phyloP scores from a whole-genome alignment of 2,888 invertebrate genomes.

The Monoplex corrugatus region DNA sequence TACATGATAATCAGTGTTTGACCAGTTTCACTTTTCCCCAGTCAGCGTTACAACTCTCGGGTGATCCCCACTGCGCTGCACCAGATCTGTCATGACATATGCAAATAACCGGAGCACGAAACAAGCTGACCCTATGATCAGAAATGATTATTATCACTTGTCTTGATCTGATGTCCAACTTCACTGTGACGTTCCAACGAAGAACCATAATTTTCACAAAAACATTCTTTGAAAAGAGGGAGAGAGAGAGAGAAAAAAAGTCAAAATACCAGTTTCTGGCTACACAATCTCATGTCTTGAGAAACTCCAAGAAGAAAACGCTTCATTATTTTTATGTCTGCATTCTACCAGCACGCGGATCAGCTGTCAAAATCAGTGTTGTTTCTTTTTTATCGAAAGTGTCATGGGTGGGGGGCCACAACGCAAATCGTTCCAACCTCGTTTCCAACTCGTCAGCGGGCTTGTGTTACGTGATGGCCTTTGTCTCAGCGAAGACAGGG shows the following conservation, averaged over 20 bases:
- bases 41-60: too few relatives aligned
- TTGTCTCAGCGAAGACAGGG: constrained; percentile 34
- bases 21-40: too few relatives aligned
- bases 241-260: neutral
- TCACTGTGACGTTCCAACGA: neutral
- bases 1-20: too few relatives aligned
- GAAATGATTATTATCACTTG: neutral
- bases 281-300: neutral
- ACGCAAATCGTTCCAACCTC: neutral
- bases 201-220: neutral
- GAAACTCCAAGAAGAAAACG: neutral
- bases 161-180: neutral
- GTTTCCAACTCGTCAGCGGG: neutral
- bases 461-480: neutral
- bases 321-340: neutral
- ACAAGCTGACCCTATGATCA: neutral
- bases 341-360: neutral
- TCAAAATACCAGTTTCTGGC: neutral
- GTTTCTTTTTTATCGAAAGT: neutral
- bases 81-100: too few relatives aligned
- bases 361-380: neutral
- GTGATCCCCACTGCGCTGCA: too few relatives aligned
- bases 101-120: neutral
- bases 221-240: too few relatives aligned
- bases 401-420: neutral